These are phyloP conservation scores for Champsocephalus esox DNA, from an alignment of 2,797 vertebrate genomes.

Conservation along the genomic window DNA sequence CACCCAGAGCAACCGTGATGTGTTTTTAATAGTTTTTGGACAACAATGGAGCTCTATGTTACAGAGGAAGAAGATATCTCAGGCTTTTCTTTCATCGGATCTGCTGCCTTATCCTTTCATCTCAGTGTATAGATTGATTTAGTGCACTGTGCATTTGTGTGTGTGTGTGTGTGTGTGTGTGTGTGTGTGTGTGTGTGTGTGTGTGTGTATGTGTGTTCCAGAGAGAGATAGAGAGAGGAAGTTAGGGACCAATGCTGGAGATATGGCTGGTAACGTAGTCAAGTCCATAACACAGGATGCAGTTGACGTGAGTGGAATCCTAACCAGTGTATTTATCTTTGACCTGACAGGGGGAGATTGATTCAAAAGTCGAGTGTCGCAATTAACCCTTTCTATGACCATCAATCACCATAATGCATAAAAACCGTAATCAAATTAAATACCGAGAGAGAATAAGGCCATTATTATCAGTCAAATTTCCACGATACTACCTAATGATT, in stretches of 20 bases:
- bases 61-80: not conserved
- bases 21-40: not conserved
- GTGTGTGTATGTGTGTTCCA: not conserved
- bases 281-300: conserved; percentile 43
- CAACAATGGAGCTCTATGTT: not conserved
- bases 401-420: conserved; percentile 67
- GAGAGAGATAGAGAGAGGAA: conserved; percentile 15
- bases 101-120: conserved; percentile 20
- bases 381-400: conserved; percentile 69
- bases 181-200: too few species aligned
- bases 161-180: too few species aligned
- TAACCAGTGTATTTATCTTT: conserved; percentile 53
- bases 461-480: conserved; percentile 54
- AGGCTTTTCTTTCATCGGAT: conserved; percentile 5
- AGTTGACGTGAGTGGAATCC: conserved; percentile 3
- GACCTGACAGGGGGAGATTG: conserved; percentile 53
- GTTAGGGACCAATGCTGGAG: conserved; percentile 12
- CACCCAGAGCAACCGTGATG: not conserved
- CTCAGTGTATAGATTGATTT: conserved; percentile 9
- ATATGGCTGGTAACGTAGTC: conserved; percentile 40
- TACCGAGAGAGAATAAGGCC: conserved; percentile 49
- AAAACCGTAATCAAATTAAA: conserved; percentile 70
- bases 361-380: conserved; percentile 65
- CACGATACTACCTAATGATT: conserved; percentile 43
- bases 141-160: not conserved